Evolutionary conservation across 1,140 invertebrate genomes (phyloP), one percentile per base, ranked within the genome.

Genomic region (Papilio machaon): DNA sequence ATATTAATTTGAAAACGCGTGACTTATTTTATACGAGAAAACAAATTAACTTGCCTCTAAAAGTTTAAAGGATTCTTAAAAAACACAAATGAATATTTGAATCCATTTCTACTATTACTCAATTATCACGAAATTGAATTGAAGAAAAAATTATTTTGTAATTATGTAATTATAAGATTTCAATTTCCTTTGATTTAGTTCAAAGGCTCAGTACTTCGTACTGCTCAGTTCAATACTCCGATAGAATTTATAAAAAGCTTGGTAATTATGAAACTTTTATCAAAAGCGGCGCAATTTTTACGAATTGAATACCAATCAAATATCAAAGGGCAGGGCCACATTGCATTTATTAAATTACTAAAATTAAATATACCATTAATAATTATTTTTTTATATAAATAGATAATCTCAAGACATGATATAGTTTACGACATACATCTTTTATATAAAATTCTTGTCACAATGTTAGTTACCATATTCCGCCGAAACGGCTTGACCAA

Each of bases 161-260:
- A 23, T 23, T 64, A 17, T 35, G 11, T 35, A 70, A 70, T 38
- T 70, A 70, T 70, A 70, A 70, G 23, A 13, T 23, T 64, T 64
- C 60, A 2, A 70, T 15, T 70, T 35, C 64, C 64, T 70, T 70
- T 70, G 13, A 35, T 70, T 70, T 70, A 70, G 64, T 70, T 70
- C 64, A 70, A 70, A 70, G 64, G 64, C 23, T n/a, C n/a, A n/a
- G n/a, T n/a, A n/a, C n/a, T n/a, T n/a, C n/a, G n/a, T n/a, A n/a
- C n/a, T n/a, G n/a, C n/a, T n/a, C n/a, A n/a, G 64, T 70, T 70
- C 23, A 70, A 70, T 70, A 70, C 64, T 38, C 64, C 13, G 30
- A 35, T 70, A 70, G 64, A 70, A 70, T 70, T 70, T 70, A 70
- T 70, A 38, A 70, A 70, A 70, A 70, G 64, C 30, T 70, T 70